Conservation (phyloP, 2,113 vertebrate genomes). For the Bubo bubo region DNA sequence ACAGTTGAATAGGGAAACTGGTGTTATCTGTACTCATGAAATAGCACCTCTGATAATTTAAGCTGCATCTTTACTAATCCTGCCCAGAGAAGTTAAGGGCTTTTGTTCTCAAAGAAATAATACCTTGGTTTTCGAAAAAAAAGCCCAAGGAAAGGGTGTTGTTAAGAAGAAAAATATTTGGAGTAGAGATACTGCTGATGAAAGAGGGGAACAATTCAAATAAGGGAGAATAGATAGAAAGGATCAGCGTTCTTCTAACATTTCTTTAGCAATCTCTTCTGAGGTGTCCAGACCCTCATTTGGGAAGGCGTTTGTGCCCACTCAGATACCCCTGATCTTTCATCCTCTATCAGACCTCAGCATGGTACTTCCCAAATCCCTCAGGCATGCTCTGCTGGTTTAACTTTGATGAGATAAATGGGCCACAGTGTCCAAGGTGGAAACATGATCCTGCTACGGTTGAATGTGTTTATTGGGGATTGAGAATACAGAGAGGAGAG, state of each 20-base stretch:
- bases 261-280: not conserved
- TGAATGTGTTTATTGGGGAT: not conserved
- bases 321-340: not conserved
- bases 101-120: not conserved
- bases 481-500: not conserved
- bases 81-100: not conserved
- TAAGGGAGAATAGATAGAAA: not conserved
- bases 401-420: not conserved
- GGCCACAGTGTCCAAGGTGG: not conserved
- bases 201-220: not conserved
- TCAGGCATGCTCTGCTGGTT: not conserved
- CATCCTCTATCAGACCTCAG: not conserved
- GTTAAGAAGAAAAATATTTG: slow-evolving; percentile 2
- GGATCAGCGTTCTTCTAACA: not conserved
- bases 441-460: not conserved
- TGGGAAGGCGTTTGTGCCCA: not conserved
- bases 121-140: not conserved
- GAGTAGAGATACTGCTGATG: not conserved
- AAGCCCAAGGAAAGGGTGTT: not conserved
- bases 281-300: not conserved
- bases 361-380: not conserved
- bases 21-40: not conserved
- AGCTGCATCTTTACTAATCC: not conserved
- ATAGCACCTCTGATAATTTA: not conserved
- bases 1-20: not conserved